These are phyloP conservation scores for Crypturellus undulatus DNA, from an alignment of 2,113 vertebrate genomes.

Conservation along the genomic window DNA sequence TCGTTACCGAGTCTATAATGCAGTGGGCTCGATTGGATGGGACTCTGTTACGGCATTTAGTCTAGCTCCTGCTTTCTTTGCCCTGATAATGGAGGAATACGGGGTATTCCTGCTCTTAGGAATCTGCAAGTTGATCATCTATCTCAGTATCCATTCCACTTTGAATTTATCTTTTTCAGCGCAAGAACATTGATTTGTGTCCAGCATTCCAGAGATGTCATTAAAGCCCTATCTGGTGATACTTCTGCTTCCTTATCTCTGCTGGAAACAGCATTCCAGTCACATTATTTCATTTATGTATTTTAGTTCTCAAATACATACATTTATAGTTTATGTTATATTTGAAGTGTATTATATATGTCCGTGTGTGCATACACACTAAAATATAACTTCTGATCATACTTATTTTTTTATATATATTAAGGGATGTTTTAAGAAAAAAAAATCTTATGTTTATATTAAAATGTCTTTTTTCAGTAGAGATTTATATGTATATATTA, in stretches of 20 bases:
- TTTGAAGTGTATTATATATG: neutral
- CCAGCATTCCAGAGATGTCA: neutral
- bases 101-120: neutral
- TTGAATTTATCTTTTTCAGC: neutral
- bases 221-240: neutral
- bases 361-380: neutral
- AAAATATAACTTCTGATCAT: neutral
- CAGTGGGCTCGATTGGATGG: neutral
- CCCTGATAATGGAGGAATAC: neutral
- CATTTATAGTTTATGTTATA: rapidly evolving
- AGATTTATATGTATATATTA: neutral
- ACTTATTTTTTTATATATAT: neutral
- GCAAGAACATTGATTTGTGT: neutral
- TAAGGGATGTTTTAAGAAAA: neutral
- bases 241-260: neutral
- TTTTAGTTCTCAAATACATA: neutral
- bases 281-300: neutral
- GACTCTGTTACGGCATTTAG: neutral
- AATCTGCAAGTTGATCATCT: neutral
- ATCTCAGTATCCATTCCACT: neutral
- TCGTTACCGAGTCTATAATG: neutral
- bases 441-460: neutral
- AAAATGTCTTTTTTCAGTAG: neutral
- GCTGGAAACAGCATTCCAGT: neutral
- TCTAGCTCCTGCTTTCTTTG: neutral